phyloP scores from a whole-genome alignment of 2,113 vertebrate genomes.

The Phalacrocorax pelagicus region DNA sequence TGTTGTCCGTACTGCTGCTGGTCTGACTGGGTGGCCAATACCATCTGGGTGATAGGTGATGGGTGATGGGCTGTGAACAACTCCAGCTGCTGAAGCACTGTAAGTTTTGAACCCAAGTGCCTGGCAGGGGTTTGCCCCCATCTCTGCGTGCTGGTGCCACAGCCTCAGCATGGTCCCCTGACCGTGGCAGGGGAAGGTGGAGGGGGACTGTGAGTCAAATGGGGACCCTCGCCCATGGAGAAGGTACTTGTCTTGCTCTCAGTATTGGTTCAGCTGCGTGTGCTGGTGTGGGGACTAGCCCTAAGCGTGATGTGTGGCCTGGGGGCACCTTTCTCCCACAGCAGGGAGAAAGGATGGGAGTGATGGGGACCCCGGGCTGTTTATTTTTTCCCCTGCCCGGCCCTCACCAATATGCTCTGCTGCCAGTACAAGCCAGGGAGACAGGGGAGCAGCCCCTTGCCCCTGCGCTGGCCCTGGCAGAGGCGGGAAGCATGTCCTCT shows the following conservation, averaged over 20 bases:
- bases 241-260: not conserved
- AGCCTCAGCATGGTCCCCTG: accelerated
- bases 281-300: not conserved
- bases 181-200: accelerated
- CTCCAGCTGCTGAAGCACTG: accelerated
- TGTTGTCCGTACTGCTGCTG: accelerated
- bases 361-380: not conserved
- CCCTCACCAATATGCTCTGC: not conserved
- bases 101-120: not conserved
- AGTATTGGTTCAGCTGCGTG: accelerated
- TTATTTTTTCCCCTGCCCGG: not conserved
- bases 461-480: not conserved
- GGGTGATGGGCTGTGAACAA: not conserved
- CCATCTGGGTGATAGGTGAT: not conserved
- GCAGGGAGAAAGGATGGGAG: not conserved
- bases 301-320: not conserved
- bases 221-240: not conserved
- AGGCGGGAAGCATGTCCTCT: not conserved
- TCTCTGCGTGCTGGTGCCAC: not conserved
- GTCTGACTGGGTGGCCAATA: accelerated
- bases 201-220: not conserved
- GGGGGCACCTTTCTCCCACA: not conserved
- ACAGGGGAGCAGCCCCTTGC: not conserved
- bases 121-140: accelerated
- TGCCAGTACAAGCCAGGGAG: not conserved